Conservation (phyloP, 2,888 invertebrate species). For the Beris chalybata region DNA sequence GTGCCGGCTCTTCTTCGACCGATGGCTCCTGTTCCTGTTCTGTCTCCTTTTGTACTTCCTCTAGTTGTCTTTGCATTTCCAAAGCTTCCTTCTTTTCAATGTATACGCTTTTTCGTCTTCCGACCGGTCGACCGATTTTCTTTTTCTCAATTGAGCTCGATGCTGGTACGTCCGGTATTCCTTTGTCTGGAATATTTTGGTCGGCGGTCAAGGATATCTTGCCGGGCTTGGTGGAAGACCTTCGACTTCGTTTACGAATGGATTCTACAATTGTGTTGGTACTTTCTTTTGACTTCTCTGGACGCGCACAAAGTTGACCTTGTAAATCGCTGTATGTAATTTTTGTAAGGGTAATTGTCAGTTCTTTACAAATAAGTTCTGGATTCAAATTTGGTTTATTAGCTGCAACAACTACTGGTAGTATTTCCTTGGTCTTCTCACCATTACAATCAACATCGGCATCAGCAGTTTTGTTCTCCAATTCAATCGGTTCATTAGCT, state of each 20-base stretch:
- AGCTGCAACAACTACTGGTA: no score
- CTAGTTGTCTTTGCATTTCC: not conserved
- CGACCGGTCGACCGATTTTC: not conserved
- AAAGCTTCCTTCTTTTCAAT: not conserved
- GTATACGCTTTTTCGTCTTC: not conserved
- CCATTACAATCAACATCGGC: not conserved
- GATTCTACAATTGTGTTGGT: not conserved
- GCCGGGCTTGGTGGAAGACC: conserved; percentile 11
- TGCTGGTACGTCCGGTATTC: not conserved
- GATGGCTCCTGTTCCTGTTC: conserved; percentile 25
- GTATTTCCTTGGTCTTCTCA: not conserved
- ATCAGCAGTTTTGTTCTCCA: not conserved
- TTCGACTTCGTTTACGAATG: not conserved
- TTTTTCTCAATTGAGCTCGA: not conserved
- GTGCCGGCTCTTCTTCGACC: conserved; percentile 43
- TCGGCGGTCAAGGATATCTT: conserved; percentile 6
- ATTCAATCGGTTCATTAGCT: no score
- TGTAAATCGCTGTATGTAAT: conserved; percentile 17
- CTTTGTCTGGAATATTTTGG: not conserved
- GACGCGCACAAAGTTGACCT: not conserved
- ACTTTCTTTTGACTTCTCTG: not conserved
- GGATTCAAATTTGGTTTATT: not conserved
- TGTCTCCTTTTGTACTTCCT: not conserved
- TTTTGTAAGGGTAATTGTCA: conserved; percentile 20
- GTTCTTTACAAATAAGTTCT: conserved; percentile 14